phyloP scores from a whole-genome alignment of 1,140 invertebrate genomes.

The Andricus grossulariae region DNA sequence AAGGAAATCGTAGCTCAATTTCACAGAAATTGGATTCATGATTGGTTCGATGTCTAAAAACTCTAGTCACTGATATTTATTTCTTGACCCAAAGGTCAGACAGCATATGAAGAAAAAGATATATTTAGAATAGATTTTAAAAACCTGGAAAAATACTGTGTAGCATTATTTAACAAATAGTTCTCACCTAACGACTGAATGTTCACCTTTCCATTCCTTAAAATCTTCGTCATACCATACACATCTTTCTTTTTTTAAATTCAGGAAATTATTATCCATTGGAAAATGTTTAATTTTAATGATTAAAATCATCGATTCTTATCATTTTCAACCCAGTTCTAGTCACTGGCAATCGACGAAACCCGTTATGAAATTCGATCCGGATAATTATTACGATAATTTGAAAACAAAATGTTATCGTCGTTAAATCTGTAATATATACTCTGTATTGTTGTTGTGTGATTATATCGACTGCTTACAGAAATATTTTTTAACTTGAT shows the following conservation, averaged over 20 bases:
- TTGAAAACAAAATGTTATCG: conserved; percentile 65
- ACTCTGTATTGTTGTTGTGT: conserved; percentile 76
- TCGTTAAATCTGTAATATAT: conserved; percentile 73
- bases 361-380: neutral
- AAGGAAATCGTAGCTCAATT: neutral
- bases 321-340: neutral
- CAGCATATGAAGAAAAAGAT: conserved; percentile 57
- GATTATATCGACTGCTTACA: conserved; percentile 71
- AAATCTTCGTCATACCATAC: neutral
- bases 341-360: neutral
- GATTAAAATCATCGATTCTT: no score
- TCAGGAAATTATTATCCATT: no score
- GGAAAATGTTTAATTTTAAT: no score
- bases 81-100: conserved; percentile 42
- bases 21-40: neutral
- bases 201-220: conserved; percentile 7
- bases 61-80: conserved; percentile 50
- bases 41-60: conserved; percentile 20
- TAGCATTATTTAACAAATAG: conserved; percentile 27
- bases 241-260: no score
- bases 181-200: conserved; percentile 34
- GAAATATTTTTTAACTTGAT: conserved; percentile 34
- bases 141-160: conserved; percentile 39
- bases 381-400: conserved; percentile 47
- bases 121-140: conserved; percentile 56